These are phyloP conservation scores for Hippopotamus amphibius DNA, from an alignment of 2,113 vertebrate genomes.

Conservation along the genomic window DNA sequence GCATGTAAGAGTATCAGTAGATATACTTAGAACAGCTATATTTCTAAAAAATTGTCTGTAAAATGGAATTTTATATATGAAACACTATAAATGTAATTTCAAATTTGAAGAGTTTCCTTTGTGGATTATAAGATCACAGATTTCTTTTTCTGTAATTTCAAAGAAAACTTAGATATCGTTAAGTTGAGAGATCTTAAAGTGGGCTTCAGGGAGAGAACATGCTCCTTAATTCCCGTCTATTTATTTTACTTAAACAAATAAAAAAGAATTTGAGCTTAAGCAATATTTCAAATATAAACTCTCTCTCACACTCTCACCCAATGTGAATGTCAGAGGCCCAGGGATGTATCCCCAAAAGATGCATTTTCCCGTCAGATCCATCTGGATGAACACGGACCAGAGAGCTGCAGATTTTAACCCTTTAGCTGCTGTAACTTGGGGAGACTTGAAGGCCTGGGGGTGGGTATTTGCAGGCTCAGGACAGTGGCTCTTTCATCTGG, in stretches of 20 bases:
- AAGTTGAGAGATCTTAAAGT: neutral
- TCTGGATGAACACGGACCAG: neutral
- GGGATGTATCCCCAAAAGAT: fast-evolving
- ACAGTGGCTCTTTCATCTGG: neutral
- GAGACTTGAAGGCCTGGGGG: fast-evolving
- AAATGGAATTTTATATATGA: conserved; percentile 16
- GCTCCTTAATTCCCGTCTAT: neutral
- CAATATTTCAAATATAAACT: neutral
- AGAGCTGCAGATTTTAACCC: too few species aligned
- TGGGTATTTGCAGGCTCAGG: neutral
- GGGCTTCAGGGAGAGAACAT: neutral
- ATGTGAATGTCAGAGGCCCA: neutral
- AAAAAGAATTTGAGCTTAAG: neutral
- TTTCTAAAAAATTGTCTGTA: neutral
- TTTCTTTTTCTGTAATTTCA: neutral
- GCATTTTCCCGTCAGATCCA: neutral
- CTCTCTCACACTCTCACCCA: neutral
- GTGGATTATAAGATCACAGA: neutral
- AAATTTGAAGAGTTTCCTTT: neutral
- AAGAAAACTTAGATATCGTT: neutral
- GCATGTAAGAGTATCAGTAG: neutral
- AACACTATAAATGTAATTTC: neutral
- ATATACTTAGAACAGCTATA: neutral
- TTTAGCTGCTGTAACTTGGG: neutral
- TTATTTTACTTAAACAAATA: conserved; percentile 16